Evolutionary conservation across 1,140 invertebrate genomes (phyloP).

Genomic region (Trichonephila clavipes): DNA sequence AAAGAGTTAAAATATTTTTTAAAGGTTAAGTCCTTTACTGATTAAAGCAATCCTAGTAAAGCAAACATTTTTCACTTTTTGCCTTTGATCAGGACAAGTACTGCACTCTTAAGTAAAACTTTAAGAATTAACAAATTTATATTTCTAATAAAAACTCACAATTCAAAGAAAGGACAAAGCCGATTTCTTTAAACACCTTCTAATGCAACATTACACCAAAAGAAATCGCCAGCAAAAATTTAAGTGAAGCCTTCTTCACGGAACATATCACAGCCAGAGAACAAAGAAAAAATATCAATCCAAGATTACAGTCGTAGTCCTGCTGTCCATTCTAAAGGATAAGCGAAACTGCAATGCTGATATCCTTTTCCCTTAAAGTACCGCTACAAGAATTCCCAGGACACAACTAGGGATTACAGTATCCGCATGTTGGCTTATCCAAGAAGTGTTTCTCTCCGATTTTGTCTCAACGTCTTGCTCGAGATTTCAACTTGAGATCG

Average conservation of each 20-base stretch:
- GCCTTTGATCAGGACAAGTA: too few species aligned
- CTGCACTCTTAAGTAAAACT: too few species aligned
- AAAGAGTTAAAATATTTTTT: too few species aligned
- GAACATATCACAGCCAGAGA: neutral
- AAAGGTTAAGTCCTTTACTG: too few species aligned
- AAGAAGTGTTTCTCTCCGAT: neutral
- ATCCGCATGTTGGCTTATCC: neutral
- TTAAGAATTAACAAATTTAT: too few species aligned
- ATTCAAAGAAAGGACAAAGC: neutral
- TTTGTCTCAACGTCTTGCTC: neutral
- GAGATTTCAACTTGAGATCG: neutral
- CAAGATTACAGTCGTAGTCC: neutral
- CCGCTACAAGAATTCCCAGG: neutral
- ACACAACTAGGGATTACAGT: neutral
- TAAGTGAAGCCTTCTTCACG: neutral
- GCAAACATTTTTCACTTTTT: too few species aligned
- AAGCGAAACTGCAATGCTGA: neutral
- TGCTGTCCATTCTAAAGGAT: neutral
- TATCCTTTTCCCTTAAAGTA: neutral
- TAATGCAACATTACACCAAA: neutral
- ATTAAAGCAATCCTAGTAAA: too few species aligned
- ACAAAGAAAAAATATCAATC: neutral
- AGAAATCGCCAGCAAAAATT: neutral
- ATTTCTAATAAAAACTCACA: neutral
- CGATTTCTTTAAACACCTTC: neutral